Conservation (phyloP, 2,797 vertebrate species). For the Pantherophis alleghaniensis region DNA sequence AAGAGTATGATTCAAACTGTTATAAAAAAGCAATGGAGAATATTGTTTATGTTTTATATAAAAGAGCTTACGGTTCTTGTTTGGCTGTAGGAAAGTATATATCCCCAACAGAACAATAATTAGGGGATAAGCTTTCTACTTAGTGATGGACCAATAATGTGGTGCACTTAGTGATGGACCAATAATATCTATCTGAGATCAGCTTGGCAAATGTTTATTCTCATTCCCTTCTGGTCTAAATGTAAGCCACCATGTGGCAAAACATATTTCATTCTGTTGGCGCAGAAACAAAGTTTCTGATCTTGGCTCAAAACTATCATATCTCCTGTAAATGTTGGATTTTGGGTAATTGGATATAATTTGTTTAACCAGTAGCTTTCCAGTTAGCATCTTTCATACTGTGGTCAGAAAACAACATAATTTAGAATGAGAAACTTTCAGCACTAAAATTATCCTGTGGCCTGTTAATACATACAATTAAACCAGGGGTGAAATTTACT, state of each 20-base stretch:
- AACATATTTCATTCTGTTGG: neutral
- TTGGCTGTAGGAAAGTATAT: neutral
- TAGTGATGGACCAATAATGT: slow-evolving; percentile 28
- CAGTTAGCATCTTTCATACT: neutral
- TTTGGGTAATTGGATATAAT: neutral
- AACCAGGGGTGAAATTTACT: neutral
- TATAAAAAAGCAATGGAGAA: neutral
- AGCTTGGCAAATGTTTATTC: slow-evolving; percentile 27
- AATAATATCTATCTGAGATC: slow-evolving; percentile 31
- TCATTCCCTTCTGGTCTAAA: neutral
- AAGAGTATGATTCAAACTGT: neutral
- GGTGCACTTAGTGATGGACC: neutral
- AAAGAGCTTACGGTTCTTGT: neutral
- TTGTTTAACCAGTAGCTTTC: neutral
- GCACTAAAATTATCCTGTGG: neutral
- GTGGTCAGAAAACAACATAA: neutral
- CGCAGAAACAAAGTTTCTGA: neutral
- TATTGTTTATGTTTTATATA: neutral
- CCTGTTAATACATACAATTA: neutral
- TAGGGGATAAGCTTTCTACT: slow-evolving; percentile 2
- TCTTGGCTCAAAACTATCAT: neutral
- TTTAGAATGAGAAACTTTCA: neutral
- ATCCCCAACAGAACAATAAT: neutral
- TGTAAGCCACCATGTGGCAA: neutral
- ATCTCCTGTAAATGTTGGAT: neutral